A percentile compares a stretch with the other conserved stretches of the same genome.
Conservation (phyloP, 92 coral and sea anemone species). For the Porites lobata region DNA sequence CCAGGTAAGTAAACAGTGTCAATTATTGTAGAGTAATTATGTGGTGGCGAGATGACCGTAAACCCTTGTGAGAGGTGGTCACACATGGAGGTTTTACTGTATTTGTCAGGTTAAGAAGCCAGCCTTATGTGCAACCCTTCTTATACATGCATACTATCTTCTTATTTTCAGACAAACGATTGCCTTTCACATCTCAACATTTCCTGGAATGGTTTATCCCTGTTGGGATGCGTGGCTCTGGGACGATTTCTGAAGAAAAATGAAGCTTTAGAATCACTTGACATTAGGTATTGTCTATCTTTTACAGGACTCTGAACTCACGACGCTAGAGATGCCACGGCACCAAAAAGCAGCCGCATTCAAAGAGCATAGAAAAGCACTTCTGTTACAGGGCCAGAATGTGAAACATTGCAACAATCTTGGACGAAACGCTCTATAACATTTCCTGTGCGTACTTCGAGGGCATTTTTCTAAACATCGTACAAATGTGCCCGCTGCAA, state of each 20-base stretch:
- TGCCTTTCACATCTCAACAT: constrained; percentile 84
- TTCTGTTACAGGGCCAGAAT: too few species aligned
- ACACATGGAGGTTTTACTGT: too few species aligned
- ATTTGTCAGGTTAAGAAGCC: too few species aligned
- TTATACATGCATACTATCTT: neutral
- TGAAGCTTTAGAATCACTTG: constrained; percentile 84
- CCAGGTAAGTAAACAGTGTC: too few species aligned
- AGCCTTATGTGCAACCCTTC: neutral
- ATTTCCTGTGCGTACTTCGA: too few species aligned
- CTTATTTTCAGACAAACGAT: constrained; percentile 78
- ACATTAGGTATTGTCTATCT: constrained; percentile 67
- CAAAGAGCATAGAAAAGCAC: neutral
- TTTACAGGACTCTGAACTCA: neutral
- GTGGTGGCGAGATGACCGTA: too few species aligned
- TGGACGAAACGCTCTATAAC: too few species aligned
- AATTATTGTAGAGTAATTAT: too few species aligned
- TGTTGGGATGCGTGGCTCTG: constrained; percentile 97
- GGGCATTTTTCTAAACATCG: too few species aligned
- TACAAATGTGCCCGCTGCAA: too few species aligned
- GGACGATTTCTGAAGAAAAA: constrained; percentile 92
- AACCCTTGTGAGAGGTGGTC: too few species aligned
- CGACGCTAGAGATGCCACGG: neutral
- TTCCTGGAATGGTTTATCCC: constrained; percentile 97
- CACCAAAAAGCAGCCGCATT: neutral
- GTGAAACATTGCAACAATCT: too few species aligned